These are phyloP conservation scores for Anas platyrhynchos DNA, from an alignment of 2,113 vertebrate genomes.

Conservation along the genomic window DNA sequence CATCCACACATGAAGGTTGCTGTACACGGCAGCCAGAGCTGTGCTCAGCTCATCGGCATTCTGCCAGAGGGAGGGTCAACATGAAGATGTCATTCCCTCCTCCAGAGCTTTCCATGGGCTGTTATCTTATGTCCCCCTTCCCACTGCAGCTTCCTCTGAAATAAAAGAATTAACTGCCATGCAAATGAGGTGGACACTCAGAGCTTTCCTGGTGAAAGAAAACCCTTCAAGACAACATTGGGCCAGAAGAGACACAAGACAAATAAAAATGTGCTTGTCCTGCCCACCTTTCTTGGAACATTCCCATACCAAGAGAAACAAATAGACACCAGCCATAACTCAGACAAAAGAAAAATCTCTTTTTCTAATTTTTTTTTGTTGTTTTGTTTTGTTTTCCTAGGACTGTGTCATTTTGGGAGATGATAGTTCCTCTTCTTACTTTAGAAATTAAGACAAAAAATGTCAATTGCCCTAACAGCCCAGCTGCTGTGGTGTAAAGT, in stretches of 20 bases:
- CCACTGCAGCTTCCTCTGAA: not conserved
- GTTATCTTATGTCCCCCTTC: not conserved
- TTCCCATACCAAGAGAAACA: not conserved
- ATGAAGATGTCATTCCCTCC: not conserved
- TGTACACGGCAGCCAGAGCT: not conserved
- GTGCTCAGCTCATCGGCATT: not conserved
- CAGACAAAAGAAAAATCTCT: not conserved
- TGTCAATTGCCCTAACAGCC: not conserved
- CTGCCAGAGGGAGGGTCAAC: not conserved
- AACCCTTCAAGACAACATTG: not conserved
- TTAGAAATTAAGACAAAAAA: not conserved
- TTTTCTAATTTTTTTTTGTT: not conserved
- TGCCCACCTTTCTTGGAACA: not conserved
- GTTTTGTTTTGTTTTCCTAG: no score
- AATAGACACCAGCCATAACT: not conserved
- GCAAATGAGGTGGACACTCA: not conserved
- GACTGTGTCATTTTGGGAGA: not conserved
- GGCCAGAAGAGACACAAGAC: not conserved
- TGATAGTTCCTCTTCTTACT: not conserved
- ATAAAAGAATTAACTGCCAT: not conserved
- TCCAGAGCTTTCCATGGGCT: not conserved
- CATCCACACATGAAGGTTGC: not conserved
- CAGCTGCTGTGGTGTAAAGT: not conserved
- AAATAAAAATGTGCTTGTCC: not conserved
- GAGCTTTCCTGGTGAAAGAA: not conserved